Evolutionary conservation across 2,797 vertebrate genomes (phyloP), one percentile per base, ranked within the genome.

Genomic region (Anguilla marmorata): DNA sequence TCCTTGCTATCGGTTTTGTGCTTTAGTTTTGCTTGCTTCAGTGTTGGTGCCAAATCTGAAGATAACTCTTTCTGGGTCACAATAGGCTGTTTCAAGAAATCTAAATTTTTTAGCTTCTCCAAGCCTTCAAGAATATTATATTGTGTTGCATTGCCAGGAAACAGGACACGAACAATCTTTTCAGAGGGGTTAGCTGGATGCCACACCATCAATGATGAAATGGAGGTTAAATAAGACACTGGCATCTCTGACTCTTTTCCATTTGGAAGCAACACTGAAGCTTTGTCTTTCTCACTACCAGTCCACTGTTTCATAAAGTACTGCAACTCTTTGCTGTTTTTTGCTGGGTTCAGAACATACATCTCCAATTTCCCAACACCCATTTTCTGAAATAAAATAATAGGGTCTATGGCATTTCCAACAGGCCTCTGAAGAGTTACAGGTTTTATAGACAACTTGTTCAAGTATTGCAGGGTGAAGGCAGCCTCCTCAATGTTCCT

Each of bases 381-480:
- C 98, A 99, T 98, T 95, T 99, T 99, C 93, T 99, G 97, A 93
- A 99, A 99, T 88, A 99, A 97, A 91, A 97, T 98, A 58, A 99
- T 95, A 27, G 98, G 98, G 54, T 99, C 98, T 84, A 97, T 96
- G 1, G 95, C 91, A 93, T 97, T 99, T 89, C 97, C 97, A 0
- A 94, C 90, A 33, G 95, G 97, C 93, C 97, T 97, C 89, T 96
- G 97, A 24, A 99, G 95, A 93, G 98, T 95, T 91, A 99, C 98
- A 85, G 96, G 97, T 91, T 97, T 98, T 94, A 99, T 95, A 91
- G 97, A 97, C 85, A 99, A 92, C 91, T 98, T 99, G 90, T 94
- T 97, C 90, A 99, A 95, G 89, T 98, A 98, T 58, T 99, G 97
- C 84, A 98, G 96, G 48, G 97, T 98, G 87, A 97, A 95, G 3